phyloP scores from a whole-genome alignment of 2,888 invertebrate genomes.

The Perizoma affinitatum region DNA sequence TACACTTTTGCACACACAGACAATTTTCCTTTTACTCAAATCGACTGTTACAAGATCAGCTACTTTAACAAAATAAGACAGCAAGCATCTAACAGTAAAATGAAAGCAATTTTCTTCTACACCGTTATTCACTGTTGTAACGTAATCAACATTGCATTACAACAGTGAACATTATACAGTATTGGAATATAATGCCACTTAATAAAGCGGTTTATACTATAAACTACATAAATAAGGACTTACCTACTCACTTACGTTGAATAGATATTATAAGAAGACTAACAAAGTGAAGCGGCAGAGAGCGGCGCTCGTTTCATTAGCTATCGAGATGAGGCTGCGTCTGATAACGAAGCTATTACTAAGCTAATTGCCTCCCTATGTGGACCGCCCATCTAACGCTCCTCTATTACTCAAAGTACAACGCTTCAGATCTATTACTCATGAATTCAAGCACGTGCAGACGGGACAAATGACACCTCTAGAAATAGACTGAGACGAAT shows the following conservation, averaged over 20 bases:
- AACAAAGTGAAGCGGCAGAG: constrained; percentile 44
- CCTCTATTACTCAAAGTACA: constrained; percentile 39
- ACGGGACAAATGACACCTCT: constrained; percentile 45
- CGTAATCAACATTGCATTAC: constrained; percentile 23
- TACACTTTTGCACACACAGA: too few relatives aligned
- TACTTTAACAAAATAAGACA: constrained; percentile 23
- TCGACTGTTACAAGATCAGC: constrained; percentile 22
- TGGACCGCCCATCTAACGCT: constrained; percentile 53
- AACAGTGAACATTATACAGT: constrained; percentile 10
- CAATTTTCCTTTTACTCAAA: background rate
- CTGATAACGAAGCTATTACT: constrained; percentile 74
- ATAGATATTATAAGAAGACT: constrained; percentile 41
- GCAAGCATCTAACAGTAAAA: constrained; percentile 30
- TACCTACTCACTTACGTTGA: constrained; percentile 39
- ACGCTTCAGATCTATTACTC: constrained; percentile 34
- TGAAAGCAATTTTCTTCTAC: constrained; percentile 27
- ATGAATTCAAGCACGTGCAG: constrained; percentile 39
- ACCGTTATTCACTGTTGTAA: constrained; percentile 33
- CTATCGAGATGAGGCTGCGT: constrained; percentile 62
- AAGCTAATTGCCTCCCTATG: constrained; percentile 64
- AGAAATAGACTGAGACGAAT: constrained; percentile 39
- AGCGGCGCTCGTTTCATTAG: constrained; percentile 59
- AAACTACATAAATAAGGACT: constrained; percentile 17
- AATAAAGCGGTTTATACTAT: constrained; percentile 7
- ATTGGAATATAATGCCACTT: constrained; percentile 4